Base-by-base conservation (phyloP, 2,113 vertebrate species). In the Podilymbus podiceps region DNA sequence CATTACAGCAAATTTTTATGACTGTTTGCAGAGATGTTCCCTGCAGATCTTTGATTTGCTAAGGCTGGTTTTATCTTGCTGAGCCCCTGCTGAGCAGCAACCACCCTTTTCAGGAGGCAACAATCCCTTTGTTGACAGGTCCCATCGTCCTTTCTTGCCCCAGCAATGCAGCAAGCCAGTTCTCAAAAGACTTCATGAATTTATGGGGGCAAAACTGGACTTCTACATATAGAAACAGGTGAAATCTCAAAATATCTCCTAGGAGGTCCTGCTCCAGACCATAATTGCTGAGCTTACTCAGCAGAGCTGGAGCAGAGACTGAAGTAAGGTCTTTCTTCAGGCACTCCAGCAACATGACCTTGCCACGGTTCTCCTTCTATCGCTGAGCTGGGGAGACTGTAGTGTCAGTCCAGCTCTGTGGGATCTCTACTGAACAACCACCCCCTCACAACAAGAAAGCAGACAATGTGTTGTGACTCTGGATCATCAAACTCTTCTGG, bases 1-100 rank as follows among this genome's bases (percentile, higher is more conserved):
- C 64, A 93, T 74, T 93, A 84, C 87, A 93, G 63, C 31, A 90
- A 91, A 88, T 97, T 95, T 89, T 95, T 83, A 83, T 76, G 79
- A 84, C 72, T 94, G 76, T 96, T 95, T 97, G 89, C 74, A 94
- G 83, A 92, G 85, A 94, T 56, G 87, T 71, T 86, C 88, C 92
- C 85, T 88, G 80, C 92, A 92, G 96, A 93, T 95, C 85, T 95
- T 93, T 92, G 83, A 96, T 93, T 96, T 84, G 85, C 79, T 88
- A 89, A 83, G 90, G 63, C 83, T 95, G 71, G 74, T 93, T 97
- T 97, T 93, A 88, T 90, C 89, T 80, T 81, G 94, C 91, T 64
- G 52, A 89, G 59, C 68, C 67, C 94, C 86, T 66, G 59, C 67
- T 90, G 81, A 93, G 90, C 88, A 88, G 59, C 74, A 94, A 42